A percentile compares a stretch with the other conserved stretches of the same genome.
Conservation (phyloP, 2,888 invertebrate species). For the Drosophila borealis region DNA sequence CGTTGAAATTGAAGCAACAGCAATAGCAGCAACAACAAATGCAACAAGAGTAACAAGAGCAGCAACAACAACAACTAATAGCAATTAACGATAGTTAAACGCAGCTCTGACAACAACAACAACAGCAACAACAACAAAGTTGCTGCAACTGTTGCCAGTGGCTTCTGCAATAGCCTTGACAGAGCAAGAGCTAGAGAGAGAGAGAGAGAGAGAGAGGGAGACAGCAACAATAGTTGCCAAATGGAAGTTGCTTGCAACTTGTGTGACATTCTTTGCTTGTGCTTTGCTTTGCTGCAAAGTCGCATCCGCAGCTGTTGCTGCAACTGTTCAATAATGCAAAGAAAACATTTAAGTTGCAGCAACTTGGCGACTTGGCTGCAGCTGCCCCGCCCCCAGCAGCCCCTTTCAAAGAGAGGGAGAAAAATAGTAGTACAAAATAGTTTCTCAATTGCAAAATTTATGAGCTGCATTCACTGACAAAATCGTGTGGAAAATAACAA, state of each 20-base stretch:
- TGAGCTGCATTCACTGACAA: conserved; percentile 68
- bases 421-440: conserved; percentile 14
- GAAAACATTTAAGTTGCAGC: conserved; percentile 70
- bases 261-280: conserved; percentile 63
- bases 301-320: conserved; percentile 41
- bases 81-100: conserved; percentile 70
- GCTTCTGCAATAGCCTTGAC: conserved; percentile 66
- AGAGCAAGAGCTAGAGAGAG: conserved; percentile 27
- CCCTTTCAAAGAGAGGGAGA: conserved; percentile 1
- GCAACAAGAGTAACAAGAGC: conserved; percentile 8
- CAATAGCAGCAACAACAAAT: conserved; percentile 18
- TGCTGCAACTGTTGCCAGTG: conserved; percentile 18
- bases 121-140: conserved; percentile 20
- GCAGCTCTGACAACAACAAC: conserved; percentile 19
- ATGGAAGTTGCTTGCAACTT: conserved; percentile 47
- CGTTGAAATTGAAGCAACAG: conserved; percentile 60
- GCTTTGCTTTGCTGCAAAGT: conserved; percentile 38
- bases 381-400: neutral
- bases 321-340: conserved; percentile 73
- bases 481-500: conserved; percentile 72
- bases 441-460: conserved; percentile 74
- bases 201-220: conserved; percentile 5
- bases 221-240: conserved; percentile 32
- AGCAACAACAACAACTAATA: conserved; percentile 14
- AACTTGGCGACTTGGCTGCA: conserved; percentile 51